Evolutionary conservation across 2,888 invertebrate genomes (phyloP), one percentile per base, ranked within the genome.

Genomic region (Polydesmus complanatus): DNA sequence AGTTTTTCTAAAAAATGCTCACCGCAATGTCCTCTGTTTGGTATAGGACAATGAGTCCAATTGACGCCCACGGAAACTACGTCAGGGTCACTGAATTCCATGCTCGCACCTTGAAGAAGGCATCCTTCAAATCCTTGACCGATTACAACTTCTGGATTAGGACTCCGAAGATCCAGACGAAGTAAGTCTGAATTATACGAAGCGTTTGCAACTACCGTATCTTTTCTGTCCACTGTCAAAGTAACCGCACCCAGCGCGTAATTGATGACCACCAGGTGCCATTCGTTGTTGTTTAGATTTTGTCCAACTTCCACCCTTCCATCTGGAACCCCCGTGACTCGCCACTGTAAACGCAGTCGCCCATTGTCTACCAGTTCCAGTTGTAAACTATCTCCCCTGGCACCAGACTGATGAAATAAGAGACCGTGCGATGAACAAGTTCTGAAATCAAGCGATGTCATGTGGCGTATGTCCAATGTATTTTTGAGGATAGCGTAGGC

Each of bases 81-180:
- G 11, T 54, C 61, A 5, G 65, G 60, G 56, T 64, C 64, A 50
- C 62, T 82, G 74, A 90, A 88, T 69, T 86, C 82, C 50, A 91
- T 79, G 65, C 87, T 86, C n/a, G 90, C 90, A 0, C 90, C 90
- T 77, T 90, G 87, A 68, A 84, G 80, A 64, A 91, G 79, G 73
- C 91, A 91, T 65, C 90, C 91, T 69, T 82, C 82, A 77, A 87
- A 89, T 67, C 83, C 81, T 72, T 84, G 84, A 55, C 90, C 90
- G 64, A 91, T 82, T 65, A 86, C 81, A 67, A 89, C 76, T 21
- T 63, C 62, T 22, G 62, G 64, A 21, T 54, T 26, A 3, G 63
- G 61, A 19, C 62, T 54, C 14, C 47, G 25, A 23, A 65, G 23
- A 47, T 65, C 60, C 48, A 66, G 51, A 1, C 19, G 18, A n/a